Conservation (phyloP, 2,888 invertebrate genomes). For the Cancer borealis region DNA sequence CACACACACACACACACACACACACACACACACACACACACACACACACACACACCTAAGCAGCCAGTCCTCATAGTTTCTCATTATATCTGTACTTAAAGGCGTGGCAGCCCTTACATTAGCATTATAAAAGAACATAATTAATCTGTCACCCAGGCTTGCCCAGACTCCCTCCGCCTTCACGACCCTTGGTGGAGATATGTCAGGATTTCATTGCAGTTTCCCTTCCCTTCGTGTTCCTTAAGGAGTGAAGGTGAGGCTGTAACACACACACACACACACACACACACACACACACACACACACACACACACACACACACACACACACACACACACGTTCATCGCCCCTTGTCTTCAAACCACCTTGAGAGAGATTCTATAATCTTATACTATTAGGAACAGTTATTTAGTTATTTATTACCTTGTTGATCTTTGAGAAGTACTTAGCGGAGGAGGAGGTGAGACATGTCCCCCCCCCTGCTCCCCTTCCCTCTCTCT, state of each 20-base stretch:
- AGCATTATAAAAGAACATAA: background rate
- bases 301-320: background rate
- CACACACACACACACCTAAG: background rate
- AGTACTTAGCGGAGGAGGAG: background rate
- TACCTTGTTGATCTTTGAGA: background rate
- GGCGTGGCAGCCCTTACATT: background rate
- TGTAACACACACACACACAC: background rate
- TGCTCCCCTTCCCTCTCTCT: background rate
- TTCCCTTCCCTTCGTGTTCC: background rate
- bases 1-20: conserved; percentile 29
- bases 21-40: conserved; percentile 47
- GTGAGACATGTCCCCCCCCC: background rate
- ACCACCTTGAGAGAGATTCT: background rate
- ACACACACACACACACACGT: background rate
- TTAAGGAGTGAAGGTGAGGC: background rate
- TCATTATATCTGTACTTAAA: conserved; percentile 26
- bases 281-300: background rate
- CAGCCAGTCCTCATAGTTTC: background rate
- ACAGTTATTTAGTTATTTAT: background rate
- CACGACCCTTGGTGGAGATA: background rate
- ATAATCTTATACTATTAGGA: background rate
- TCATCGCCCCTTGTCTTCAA: background rate
- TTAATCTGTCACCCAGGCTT: no score
- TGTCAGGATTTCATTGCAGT: background rate
- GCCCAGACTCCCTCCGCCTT: background rate